These are phyloP conservation scores for Hippopotamyrus pictus DNA, from an alignment of 2,797 vertebrate genomes.

Conservation along the genomic window DNA sequence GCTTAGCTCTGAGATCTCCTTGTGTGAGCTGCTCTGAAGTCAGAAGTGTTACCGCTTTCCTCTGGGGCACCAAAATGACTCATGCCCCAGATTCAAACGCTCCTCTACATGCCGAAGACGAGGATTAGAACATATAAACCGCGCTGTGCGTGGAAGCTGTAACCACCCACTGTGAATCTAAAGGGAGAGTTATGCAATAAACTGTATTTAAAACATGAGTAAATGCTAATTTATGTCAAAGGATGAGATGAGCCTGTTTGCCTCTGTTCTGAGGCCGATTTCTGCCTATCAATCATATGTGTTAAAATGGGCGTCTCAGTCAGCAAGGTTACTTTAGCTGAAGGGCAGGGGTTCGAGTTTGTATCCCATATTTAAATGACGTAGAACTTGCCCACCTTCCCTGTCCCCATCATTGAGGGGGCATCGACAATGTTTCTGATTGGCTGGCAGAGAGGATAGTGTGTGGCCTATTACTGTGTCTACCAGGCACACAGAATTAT, in stretches of 20 bases:
- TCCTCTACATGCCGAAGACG: neutral
- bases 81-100: slow-evolving; percentile 1
- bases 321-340: neutral
- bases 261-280: neutral
- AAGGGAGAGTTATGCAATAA: slow-evolving; percentile 12
- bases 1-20: neutral
- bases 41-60: neutral
- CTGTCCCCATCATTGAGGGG: neutral
- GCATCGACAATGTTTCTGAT: neutral
- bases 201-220: slow-evolving; percentile 9
- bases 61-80: slow-evolving; percentile 4
- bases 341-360: neutral
- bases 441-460: neutral
- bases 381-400: neutral
- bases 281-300: neutral
- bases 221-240: neutral
- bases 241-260: neutral
- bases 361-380: neutral
- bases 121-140: neutral
- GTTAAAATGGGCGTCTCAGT: neutral
- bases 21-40: neutral
- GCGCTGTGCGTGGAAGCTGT: neutral
- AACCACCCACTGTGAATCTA: slow-evolving; percentile 17
- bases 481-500: neutral
- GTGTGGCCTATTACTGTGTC: neutral